phyloP scores from a whole-genome alignment of 1,140 invertebrate genomes.

The Temnothorax nylanderi region DNA sequence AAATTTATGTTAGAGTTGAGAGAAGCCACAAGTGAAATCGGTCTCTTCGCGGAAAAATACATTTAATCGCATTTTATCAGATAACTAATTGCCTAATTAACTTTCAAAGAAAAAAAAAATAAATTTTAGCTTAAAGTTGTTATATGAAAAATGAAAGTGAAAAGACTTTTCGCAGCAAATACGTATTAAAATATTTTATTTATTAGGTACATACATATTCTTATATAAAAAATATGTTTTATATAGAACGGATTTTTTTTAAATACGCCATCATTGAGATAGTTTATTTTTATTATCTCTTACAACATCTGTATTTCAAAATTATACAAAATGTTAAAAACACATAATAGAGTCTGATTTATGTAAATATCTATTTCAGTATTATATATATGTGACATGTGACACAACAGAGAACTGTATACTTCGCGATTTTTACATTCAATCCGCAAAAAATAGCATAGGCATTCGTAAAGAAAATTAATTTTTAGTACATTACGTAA shows the following conservation, averaged over 20 bases:
- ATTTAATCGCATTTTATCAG: not conserved
- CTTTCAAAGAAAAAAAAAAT: not conserved
- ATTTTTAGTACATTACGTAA: not conserved
- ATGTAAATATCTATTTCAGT: not conserved
- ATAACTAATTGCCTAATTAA: not conserved
- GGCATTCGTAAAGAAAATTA: not conserved
- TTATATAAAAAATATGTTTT: not conserved
- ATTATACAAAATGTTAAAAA: not conserved
- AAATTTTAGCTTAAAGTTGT: not conserved
- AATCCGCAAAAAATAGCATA: not conserved
- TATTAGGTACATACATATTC: not conserved
- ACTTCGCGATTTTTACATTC: not conserved
- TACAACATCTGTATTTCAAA: not conserved
- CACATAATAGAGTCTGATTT: not conserved
- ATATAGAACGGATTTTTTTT: not conserved
- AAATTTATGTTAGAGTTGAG: not conserved
- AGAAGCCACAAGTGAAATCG: not conserved
- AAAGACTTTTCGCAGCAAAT: not conserved
- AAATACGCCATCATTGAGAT: not conserved
- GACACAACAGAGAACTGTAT: not conserved
- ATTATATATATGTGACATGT: not conserved
- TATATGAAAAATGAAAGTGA: not conserved
- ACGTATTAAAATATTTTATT: not conserved
- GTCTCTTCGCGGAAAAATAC: not conserved
- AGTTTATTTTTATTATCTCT: not conserved